Conservation (phyloP, 2,797 vertebrate genomes). For the Anabas testudineus region DNA sequence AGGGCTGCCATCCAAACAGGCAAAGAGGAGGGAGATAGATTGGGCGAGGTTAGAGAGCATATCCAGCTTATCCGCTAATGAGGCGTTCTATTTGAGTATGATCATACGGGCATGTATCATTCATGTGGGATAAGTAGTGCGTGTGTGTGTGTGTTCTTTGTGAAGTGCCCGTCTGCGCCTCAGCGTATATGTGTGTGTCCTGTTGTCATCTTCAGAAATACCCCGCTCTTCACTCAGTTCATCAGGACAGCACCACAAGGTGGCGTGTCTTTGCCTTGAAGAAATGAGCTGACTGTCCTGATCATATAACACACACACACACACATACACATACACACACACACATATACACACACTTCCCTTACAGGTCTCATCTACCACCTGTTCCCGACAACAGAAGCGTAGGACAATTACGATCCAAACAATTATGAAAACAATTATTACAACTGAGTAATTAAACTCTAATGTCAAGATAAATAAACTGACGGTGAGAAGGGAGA, state of each 20-base stretch:
- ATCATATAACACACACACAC: slow-evolving; percentile 21
- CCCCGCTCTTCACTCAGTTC: slow-evolving; percentile 16
- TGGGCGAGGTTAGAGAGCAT: slow-evolving; percentile 68
- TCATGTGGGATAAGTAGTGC: slow-evolving; percentile 68
- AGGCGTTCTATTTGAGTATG: slow-evolving; percentile 73
- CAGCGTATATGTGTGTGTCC: slow-evolving; percentile 8
- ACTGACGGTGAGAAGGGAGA: slow-evolving; percentile 53
- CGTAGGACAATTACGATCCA: slow-evolving; percentile 71
- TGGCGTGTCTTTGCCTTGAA: slow-evolving; percentile 66
- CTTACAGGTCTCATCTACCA: slow-evolving; percentile 65
- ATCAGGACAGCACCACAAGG: slow-evolving; percentile 63
- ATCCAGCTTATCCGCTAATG: slow-evolving; percentile 76
- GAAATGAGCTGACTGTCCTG: slow-evolving; percentile 33
- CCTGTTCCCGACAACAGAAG: slow-evolving; percentile 63
- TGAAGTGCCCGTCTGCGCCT: slow-evolving; percentile 6
- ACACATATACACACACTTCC: slow-evolving; percentile 22
- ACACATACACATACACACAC: neutral
- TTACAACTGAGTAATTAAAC: slow-evolving; percentile 84
- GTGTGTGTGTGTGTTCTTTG: slow-evolving; percentile 23
- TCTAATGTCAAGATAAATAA: slow-evolving; percentile 80
- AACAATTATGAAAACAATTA: slow-evolving; percentile 83
- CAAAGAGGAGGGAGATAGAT: slow-evolving; percentile 55
- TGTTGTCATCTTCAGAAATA: slow-evolving; percentile 25
- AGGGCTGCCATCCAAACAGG: slow-evolving; percentile 70
- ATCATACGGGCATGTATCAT: slow-evolving; percentile 73